Evolutionary conservation across 2,113 vertebrate genomes (phyloP), one percentile per base, ranked within the genome.

Genomic region (Percopsis transmontana): DNA sequence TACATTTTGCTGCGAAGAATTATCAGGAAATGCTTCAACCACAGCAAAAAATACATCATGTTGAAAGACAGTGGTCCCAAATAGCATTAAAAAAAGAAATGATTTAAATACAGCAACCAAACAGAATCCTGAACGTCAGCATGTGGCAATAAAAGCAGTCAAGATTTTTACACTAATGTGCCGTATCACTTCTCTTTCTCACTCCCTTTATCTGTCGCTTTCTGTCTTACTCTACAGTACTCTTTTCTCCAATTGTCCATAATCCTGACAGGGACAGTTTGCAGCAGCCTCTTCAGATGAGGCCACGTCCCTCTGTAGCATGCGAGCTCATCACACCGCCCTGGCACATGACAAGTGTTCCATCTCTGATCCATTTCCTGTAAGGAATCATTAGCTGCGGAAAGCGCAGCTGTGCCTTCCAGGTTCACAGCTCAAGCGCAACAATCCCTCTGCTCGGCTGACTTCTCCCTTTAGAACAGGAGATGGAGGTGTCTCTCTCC

Each of bases 341-440:
- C 57, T 79, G 84, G 84, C 88, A 85, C 83, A 78, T 88, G 85
- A 88, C 86, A 81, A 87, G 82, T 75, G 77, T 72, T 67, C 76
- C 69, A 20, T 80, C 85, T 83, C 82, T 85, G 78, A 88, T 89
- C 82, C 62, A 19, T 67, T 85, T 85, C 62, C 81, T 83, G 82
- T 79, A 85, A 85, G 86, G 83, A 88, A 86, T 89, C 88, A 87
- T 88, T 88, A 89, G 77, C 72, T 69, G 79, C 70, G 68, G 69
- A 87, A 87, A 84, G 78, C 48, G 61, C 83, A 77, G 80, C 79
- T 81, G 80, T 69, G 86, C 75, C 65, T n/a, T 23, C 0, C 57
- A 81, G 88, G 81, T 84, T 89, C 81, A 81, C 74, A 74, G 73
- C 81, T 83, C 77, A 76, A 70, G 82, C 64, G 55, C 66, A 77